Evolutionary conservation across 2,797 vertebrate species (phyloP).

Genomic region (Dallia pectoralis): DNA sequence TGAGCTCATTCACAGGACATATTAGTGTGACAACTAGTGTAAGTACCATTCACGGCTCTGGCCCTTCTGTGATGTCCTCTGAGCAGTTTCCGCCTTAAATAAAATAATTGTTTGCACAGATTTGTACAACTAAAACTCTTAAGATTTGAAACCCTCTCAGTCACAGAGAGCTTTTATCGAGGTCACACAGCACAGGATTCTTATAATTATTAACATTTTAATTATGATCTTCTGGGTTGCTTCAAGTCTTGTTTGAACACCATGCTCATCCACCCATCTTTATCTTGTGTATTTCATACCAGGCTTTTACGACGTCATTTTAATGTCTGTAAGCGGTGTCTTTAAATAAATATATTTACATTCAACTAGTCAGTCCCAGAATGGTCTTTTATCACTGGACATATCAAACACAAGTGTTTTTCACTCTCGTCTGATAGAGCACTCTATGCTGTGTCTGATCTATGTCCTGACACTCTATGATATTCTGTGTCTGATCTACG

Average conservation of each 20-base stretch:
- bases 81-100: not conserved
- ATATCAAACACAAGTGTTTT: too few relatives aligned
- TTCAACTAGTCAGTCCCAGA: too few relatives aligned
- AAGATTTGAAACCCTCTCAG: not conserved
- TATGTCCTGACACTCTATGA: too few relatives aligned
- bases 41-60: not conserved
- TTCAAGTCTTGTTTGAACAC: not conserved
- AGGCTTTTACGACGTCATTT: constrained; percentile 7
- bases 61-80: not conserved
- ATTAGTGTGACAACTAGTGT: constrained; percentile 15
- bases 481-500: too few relatives aligned
- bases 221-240: not conserved
- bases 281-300: too few relatives aligned
- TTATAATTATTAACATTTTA: constrained; percentile 1
- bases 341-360: too few relatives aligned
- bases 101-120: not conserved
- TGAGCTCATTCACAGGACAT: constrained; percentile 43
- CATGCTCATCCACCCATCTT: not conserved
- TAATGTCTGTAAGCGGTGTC: too few relatives aligned
- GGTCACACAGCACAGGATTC: not conserved
- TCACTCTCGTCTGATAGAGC: too few relatives aligned
- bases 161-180: not conserved
- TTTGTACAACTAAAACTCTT: not conserved
- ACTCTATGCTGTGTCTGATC: too few relatives aligned
- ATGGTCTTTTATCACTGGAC: too few relatives aligned